These are phyloP conservation scores for Himalopsyche anomala DNA, from an alignment of 2,888 invertebrate species.

Conservation along the genomic window DNA sequence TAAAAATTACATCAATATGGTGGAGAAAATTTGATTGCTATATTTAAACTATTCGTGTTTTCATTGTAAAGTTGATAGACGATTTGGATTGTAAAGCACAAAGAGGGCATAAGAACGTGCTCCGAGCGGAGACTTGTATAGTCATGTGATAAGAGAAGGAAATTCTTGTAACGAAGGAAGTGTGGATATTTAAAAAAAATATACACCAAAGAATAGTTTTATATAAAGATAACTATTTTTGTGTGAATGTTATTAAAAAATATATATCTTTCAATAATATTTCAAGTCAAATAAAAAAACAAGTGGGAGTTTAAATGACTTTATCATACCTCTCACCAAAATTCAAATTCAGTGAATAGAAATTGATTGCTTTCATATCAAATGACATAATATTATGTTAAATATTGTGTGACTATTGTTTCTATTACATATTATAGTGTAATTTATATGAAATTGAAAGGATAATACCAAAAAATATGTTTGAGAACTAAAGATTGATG, in stretches of 20 bases:
- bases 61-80: neutral
- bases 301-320: neutral
- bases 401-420: no score
- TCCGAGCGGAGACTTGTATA: neutral
- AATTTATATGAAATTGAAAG: no score
- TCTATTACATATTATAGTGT: no score
- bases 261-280: neutral
- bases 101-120: neutral
- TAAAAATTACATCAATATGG: slow-evolving; percentile 11
- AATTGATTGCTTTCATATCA: no score
- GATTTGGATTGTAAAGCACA: neutral
- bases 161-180: neutral
- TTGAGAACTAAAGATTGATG: no score
- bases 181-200: slow-evolving; percentile 28
- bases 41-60: neutral
- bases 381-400: no score
- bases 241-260: neutral
- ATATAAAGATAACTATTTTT: slow-evolving; percentile 20
- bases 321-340: neutral
- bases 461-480: no score
- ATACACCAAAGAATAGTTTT: slow-evolving; percentile 32
- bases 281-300: neutral
- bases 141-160: neutral
- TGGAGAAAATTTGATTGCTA: slow-evolving; percentile 10
- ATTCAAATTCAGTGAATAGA: no score